These are phyloP conservation scores for Dryocosmus kuriphilus DNA, from an alignment of 2,888 invertebrate species.

Conservation along the genomic window DNA sequence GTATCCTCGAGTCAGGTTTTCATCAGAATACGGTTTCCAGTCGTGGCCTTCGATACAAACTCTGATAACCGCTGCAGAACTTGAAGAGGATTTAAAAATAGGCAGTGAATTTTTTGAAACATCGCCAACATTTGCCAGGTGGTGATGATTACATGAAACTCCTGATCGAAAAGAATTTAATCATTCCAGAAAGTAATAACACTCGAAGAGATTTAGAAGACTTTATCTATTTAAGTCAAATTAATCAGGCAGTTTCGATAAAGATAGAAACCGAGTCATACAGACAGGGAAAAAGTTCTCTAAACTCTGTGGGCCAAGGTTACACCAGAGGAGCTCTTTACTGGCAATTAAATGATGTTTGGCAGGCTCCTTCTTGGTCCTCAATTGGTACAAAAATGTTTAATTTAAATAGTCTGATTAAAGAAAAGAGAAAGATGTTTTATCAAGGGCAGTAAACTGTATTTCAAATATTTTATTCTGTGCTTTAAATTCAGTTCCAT, in stretches of 20 bases:
- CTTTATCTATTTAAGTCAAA: conserved; percentile 91
- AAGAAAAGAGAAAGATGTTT: neutral
- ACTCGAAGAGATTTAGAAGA: conserved; percentile 82
- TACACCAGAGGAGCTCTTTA: conserved; percentile 97
- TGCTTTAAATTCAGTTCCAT: conserved; percentile 3
- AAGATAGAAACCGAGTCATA: conserved; percentile 92
- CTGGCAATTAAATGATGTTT: conserved; percentile 99
- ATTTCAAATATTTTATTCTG: neutral
- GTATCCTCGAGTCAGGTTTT: conserved; percentile 91
- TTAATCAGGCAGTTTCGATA: conserved; percentile 92
- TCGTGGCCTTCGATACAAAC: conserved; percentile 89
- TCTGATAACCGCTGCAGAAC: conserved; percentile 81
- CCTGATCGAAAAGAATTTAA: conserved; percentile 83
- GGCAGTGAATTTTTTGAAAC: conserved; percentile 82
- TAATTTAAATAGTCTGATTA: neutral
- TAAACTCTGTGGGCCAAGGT: conserved; percentile 80
- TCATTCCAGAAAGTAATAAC: conserved; percentile 79
- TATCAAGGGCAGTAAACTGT: neutral
- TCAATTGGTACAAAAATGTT: conserved; percentile 83
- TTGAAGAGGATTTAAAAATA: conserved; percentile 79
- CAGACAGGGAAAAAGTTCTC: conserved; percentile 80
- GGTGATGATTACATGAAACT: conserved; percentile 84
- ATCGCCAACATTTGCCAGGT: conserved; percentile 92
- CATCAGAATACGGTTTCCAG: conserved; percentile 98
- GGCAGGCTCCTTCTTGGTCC: conserved; percentile 98